Evolutionary conservation across 2,888 invertebrate genomes (phyloP).

Genomic region (Neuroscelio doddi): DNA sequence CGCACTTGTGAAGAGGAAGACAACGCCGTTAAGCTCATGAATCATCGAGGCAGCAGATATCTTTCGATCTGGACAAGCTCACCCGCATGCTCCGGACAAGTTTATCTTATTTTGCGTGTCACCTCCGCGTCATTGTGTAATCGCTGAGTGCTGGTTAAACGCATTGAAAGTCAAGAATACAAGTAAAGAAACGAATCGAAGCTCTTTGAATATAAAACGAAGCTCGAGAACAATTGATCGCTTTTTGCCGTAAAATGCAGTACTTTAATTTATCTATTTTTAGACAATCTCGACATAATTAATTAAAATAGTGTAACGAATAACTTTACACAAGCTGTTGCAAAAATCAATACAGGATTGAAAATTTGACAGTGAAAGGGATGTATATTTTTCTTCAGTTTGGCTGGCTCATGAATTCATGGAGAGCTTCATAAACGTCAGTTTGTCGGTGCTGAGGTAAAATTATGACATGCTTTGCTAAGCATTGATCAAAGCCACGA

Average conservation of each 20-base stretch:
- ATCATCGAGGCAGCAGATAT: conserved; percentile 52
- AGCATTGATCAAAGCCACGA: conserved; percentile 11
- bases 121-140: conserved; percentile 54
- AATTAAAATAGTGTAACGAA: too few relatives aligned
- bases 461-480: conserved; percentile 24
- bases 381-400: neutral
- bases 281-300: too few relatives aligned
- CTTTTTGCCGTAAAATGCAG: too few relatives aligned
- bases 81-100: conserved; percentile 55
- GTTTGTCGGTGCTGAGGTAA: conserved; percentile 8
- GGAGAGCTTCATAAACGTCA: conserved; percentile 32
- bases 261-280: too few relatives aligned
- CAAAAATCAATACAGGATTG: neutral
- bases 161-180: conserved; percentile 22
- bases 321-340: too few relatives aligned
- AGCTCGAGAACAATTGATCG: conserved; percentile 1
- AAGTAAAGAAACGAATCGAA: conserved; percentile 27
- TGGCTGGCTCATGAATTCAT: conserved; percentile 15
- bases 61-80: conserved; percentile 55
- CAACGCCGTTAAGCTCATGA: conserved; percentile 48
- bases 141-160: conserved; percentile 30
- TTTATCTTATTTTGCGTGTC: conserved; percentile 58
- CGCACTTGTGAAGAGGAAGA: conserved; percentile 37
- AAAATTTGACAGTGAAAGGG: conserved; percentile 23
- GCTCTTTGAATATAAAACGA: conserved; percentile 27